Percentiles rank a stretch among this genome's conserved stretches.
These are phyloP conservation scores for Elymnias hypermnestra DNA, from an alignment of 1,140 invertebrate species.

Conservation along the genomic window DNA sequence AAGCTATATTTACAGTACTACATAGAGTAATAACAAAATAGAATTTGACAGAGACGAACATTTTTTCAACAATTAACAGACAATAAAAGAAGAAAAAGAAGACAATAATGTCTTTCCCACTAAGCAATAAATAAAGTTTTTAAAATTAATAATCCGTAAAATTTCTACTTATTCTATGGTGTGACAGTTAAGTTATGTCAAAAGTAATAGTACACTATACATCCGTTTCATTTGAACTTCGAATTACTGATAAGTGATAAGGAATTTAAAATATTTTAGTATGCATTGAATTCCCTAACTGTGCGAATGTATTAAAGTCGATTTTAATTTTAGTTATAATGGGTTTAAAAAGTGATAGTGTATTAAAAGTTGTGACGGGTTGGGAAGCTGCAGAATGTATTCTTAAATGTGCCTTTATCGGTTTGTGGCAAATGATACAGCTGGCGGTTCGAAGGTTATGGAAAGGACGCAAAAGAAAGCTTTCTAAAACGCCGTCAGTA, in stretches of 20 bases:
- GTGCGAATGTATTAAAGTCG: background rate
- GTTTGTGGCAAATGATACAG: constrained; percentile 55
- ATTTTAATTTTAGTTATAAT: constrained; percentile 19
- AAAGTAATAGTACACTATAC: no score
- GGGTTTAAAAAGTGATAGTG: constrained; percentile 41
- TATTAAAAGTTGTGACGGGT: constrained; percentile 49
- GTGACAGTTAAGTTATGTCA: no score
- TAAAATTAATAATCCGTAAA: no score
- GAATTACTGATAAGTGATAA: constrained; percentile 19
- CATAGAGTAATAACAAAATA: no score
- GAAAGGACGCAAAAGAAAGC: constrained; percentile 57
- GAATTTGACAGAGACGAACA: no score
- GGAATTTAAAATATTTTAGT: constrained; percentile 19
- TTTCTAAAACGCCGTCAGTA: constrained; percentile 34
- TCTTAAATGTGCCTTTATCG: constrained; percentile 46
- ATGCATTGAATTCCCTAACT: constrained; percentile 12
- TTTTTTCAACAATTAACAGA: no score
- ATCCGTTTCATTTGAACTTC: constrained; percentile 22
- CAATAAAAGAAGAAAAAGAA: no score
- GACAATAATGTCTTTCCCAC: no score
- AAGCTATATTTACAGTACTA: no score
- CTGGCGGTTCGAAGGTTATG: constrained; percentile 53
- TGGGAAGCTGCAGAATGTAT: constrained; percentile 53
- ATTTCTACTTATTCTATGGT: no score
- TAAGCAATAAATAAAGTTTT: no score